Evolutionary conservation across 2,888 invertebrate species (phyloP), one percentile per base, ranked within the genome.

Genomic region (Scelioninae gen. 1): DNA sequence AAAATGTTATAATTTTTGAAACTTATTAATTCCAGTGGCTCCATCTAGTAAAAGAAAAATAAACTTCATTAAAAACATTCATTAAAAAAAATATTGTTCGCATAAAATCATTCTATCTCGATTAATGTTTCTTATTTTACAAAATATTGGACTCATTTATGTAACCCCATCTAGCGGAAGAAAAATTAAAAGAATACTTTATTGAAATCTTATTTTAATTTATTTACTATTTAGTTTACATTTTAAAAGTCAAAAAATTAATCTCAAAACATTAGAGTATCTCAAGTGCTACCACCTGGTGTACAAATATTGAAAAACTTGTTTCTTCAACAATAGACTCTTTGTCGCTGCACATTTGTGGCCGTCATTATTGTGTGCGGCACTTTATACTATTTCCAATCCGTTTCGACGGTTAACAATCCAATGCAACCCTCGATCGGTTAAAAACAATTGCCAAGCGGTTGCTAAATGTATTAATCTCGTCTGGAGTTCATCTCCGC

Each of bases 391-490:
- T 34, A 34, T 53, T 60, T 78, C 40, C 38, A 63, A 56, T 78
- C 13, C 53, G 43, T 51, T 66, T 49, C 66, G 45, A 75, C 40
- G 63, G 69, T 72, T 65, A 60, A 71, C 65, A 72, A 58, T 60
- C 38, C 78, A n/a, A n/a, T n/a, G n/a, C n/a, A n/a, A n/a, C n/a
- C n/a, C 58, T 72, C 9, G 45, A 56, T 58, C 32, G 80, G 16
- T 71, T 62, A 71, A 84, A 89, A 89, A 90, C 88, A 89, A 90
- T 89, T 88, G 87, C 86, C 84, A 86, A 87, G 86, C 86, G 88
- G 86, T 87, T 84, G 87, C 87, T 86, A 80, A 89, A 88, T 88
- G 88, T 88, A 89, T 89, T 88, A 88, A 88, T 87, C 82, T 87
- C 75, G 82, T 75, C 74, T 78, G 63, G 56, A 82, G 74, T 82